phyloP scores from a whole-genome alignment of 2,113 vertebrate species.

The Deroptyus accipitrinus region DNA sequence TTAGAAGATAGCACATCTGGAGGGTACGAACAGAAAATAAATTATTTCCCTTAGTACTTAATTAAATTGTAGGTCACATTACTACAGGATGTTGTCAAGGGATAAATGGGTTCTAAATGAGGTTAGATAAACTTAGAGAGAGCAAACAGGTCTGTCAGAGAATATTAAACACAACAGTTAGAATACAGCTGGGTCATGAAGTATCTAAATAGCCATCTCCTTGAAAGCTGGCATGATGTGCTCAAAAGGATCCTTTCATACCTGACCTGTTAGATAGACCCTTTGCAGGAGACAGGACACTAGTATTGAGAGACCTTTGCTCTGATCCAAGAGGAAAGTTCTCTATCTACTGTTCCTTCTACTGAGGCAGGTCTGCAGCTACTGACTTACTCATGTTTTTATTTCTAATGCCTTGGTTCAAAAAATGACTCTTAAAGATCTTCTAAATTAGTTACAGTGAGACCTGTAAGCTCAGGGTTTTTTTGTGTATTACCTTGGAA shows the following conservation, averaged over 20 bases:
- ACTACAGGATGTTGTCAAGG: background rate
- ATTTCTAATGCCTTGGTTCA: background rate
- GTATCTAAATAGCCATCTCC: background rate
- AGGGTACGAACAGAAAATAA: background rate
- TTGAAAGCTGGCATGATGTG: background rate
- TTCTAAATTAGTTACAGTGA: background rate
- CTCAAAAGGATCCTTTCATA: background rate
- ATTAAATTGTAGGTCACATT: conserved; percentile 5
- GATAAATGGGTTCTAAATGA: background rate
- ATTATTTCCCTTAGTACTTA: background rate
- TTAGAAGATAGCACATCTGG: background rate
- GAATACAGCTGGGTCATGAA: background rate
- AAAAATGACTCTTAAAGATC: background rate
- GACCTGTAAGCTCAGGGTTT: background rate
- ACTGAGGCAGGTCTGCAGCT: background rate
- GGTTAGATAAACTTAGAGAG: background rate
- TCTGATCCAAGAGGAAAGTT: background rate
- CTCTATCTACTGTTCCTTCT: background rate
- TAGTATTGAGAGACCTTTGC: background rate
- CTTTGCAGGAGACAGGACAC: background rate
- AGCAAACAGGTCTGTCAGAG: background rate
- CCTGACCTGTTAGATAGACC: fast-evolving
- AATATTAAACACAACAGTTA: background rate
- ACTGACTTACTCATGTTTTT: background rate
- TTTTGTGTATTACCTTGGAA: background rate